Conservation (phyloP, 2,113 vertebrate species). For the Lathamus discolor region DNA sequence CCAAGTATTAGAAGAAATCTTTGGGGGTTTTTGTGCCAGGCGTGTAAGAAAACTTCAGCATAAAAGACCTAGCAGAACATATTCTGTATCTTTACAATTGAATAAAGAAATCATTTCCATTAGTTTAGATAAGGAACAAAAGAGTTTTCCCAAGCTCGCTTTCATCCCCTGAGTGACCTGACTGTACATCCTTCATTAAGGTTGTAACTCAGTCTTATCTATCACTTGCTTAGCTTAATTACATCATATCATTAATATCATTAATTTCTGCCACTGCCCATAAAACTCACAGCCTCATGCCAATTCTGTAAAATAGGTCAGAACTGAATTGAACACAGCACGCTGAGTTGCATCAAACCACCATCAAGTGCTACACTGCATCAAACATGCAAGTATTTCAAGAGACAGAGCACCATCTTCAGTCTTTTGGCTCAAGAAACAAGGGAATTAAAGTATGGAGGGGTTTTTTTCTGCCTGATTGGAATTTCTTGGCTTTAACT, state of each 20-base stretch:
- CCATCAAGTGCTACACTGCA: not conserved
- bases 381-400: not conserved
- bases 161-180: not conserved
- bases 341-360: not conserved
- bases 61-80: not conserved
- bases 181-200: not conserved
- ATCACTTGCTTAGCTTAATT: not conserved
- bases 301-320: not conserved
- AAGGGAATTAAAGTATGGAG: rapidly evolving
- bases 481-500: not conserved
- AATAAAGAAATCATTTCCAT: not conserved
- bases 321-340: not conserved
- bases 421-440: not conserved
- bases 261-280: not conserved
- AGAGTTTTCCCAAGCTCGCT: not conserved
- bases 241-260: not conserved
- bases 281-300: not conserved
- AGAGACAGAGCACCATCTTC: not conserved
- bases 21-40: not conserved
- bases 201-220: not conserved
- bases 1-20: not conserved
- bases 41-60: not conserved
- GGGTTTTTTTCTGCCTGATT: not conserved
- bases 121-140: not conserved
- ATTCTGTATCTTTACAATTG: not conserved